phyloP scores from a whole-genome alignment of 2,797 vertebrate genomes.

The Phataginus tetradactyla region DNA sequence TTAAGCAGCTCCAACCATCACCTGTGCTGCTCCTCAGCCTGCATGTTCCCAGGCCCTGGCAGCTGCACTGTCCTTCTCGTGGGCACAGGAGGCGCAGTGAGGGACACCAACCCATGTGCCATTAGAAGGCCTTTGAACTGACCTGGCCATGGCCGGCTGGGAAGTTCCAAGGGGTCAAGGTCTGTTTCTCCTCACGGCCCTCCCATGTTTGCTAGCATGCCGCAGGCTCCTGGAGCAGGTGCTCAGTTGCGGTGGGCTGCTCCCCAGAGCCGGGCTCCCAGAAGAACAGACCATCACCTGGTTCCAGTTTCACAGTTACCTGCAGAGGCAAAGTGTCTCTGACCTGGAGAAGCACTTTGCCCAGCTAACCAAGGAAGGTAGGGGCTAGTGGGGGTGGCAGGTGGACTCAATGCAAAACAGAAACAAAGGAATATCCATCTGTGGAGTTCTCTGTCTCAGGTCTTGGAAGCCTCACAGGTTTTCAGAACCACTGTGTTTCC shows the following conservation, averaged over 20 bases:
- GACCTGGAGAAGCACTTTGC: constrained; percentile 93
- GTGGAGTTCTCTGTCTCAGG: rapidly evolving
- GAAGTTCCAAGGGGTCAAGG: rapidly evolving
- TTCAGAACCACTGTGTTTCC: neutral
- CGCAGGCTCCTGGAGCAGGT: constrained; percentile 91
- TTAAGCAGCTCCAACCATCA: rapidly evolving
- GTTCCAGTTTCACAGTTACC: constrained; percentile 93
- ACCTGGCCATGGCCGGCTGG: rapidly evolving
- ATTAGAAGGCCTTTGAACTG: rapidly evolving
- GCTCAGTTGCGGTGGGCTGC: constrained; percentile 85
- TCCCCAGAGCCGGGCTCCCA: constrained; percentile 57
- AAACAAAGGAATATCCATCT: rapidly evolving
- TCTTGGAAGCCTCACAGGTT: neutral
- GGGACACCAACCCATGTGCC: neutral
- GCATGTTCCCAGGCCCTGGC: neutral
- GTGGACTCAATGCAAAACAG: neutral
- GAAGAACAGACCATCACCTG: constrained; percentile 87
- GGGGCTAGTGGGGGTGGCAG: neutral
- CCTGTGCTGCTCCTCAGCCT: neutral
- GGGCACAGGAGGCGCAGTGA: neutral
- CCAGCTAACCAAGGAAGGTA: constrained; percentile 95
- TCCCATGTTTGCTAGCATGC: constrained; percentile 86
- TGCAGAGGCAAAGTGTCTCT: constrained; percentile 88
- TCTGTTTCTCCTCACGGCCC: neutral
- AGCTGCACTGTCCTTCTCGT: neutral